Evolutionary conservation across 2,888 invertebrate genomes (phyloP).

Genomic region (Lepidocyrtoides sp.): DNA sequence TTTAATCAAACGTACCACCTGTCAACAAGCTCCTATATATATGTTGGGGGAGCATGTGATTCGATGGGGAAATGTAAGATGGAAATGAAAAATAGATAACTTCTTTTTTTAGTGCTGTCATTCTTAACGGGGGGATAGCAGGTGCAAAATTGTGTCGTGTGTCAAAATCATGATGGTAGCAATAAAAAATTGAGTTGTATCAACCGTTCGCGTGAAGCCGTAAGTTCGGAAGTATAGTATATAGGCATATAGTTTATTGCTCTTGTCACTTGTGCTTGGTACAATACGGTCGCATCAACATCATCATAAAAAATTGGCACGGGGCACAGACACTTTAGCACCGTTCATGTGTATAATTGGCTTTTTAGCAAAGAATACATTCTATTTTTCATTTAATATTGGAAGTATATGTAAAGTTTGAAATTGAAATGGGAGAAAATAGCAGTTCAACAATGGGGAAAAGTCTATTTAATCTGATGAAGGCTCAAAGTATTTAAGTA

Average conservation of each 20-base stretch:
- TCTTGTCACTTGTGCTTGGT: constrained; percentile 53
- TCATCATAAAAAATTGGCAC: constrained; percentile 54
- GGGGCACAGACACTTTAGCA: constrained; percentile 39
- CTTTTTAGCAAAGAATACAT: constrained; percentile 15
- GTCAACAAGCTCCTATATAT: constrained; percentile 63
- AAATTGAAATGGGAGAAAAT: neutral
- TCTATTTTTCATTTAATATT: neutral
- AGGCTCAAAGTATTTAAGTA: constrained; percentile 40
- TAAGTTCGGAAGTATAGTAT: neutral
- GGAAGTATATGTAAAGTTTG: neutral
- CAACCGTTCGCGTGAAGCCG: constrained; percentile 11
- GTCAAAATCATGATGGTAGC: constrained; percentile 3
- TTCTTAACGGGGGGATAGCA: constrained; percentile 57
- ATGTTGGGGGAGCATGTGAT: neutral
- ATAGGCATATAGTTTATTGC: constrained; percentile 9
- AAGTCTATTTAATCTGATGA: neutral
- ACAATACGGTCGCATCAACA: constrained; percentile 32
- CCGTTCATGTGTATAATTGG: constrained; percentile 50
- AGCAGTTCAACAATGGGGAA: neutral
- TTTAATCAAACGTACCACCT: constrained; percentile 48
- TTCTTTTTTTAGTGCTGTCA: constrained; percentile 12
- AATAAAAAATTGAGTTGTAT: constrained; percentile 28
- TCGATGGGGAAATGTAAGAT: constrained; percentile 13
- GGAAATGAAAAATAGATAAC: constrained; percentile 4
- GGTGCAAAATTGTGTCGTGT: constrained; percentile 54